phyloP scores from a whole-genome alignment of 2,113 vertebrate genomes.

The Picathartes gymnocephalus region DNA sequence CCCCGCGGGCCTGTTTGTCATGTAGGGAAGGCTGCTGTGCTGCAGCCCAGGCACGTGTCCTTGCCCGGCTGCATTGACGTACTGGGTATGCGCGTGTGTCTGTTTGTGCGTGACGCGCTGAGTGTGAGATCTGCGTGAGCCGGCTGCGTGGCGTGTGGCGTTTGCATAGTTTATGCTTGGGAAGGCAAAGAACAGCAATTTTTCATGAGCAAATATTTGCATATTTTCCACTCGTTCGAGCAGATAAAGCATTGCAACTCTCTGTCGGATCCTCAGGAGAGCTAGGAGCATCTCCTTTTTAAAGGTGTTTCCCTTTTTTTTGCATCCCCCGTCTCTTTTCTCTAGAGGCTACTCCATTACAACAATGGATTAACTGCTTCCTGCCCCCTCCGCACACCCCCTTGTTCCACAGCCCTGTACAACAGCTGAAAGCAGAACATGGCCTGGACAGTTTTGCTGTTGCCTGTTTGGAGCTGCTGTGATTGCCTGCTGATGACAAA shows the following conservation, averaged over 20 bases:
- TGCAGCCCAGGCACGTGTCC: not conserved
- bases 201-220: conserved; percentile 72
- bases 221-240: conserved; percentile 57
- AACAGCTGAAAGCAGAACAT: not conserved
- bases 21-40: not conserved
- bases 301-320: not conserved
- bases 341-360: not conserved
- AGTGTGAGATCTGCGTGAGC: not conserved
- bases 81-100: not conserved
- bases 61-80: not conserved
- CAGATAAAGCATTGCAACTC: conserved; percentile 13
- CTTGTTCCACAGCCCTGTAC: not conserved
- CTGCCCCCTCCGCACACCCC: not conserved
- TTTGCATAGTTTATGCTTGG: conserved; percentile 50
- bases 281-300: not conserved
- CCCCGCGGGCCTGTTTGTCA: not conserved
- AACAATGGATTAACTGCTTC: not conserved
- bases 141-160: not conserved
- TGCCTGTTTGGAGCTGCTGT: not conserved
- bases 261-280: not conserved
- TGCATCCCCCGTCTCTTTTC: not conserved
- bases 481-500: not conserved
- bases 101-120: not conserved
- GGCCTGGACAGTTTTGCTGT: not conserved
- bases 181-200: conserved; percentile 29